These are phyloP conservation scores for Misgurnus mizolepis DNA, from an alignment of 2,113 vertebrate genomes.

Conservation along the genomic window DNA sequence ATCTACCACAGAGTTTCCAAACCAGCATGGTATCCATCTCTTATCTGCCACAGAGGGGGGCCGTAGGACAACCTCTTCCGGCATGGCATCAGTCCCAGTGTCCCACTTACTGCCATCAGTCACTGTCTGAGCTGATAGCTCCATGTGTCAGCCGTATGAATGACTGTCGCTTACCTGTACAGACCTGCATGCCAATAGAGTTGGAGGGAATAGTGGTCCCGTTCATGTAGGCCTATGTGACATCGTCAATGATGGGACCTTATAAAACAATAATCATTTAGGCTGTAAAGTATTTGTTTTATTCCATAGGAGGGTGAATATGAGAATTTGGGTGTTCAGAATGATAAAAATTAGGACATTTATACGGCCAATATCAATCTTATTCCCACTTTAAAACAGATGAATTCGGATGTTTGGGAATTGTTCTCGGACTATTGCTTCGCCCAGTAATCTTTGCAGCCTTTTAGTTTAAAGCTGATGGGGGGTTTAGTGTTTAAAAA, in stretches of 20 bases:
- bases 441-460: constrained; percentile 29
- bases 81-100: constrained; percentile 58
- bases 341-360: background rate
- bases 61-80: constrained; percentile 45
- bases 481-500: constrained; percentile 33
- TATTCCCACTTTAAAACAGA: background rate
- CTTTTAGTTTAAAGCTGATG: constrained; percentile 34
- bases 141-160: constrained; percentile 67
- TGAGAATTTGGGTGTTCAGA: background rate
- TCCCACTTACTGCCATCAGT: constrained; percentile 67
- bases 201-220: constrained; percentile 57
- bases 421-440: constrained; percentile 20
- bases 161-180: constrained; percentile 68
- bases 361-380: constrained; percentile 1
- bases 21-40: constrained; percentile 65
- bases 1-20: constrained; percentile 54
- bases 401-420: background rate
- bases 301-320: background rate
- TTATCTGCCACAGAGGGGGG: constrained; percentile 49
- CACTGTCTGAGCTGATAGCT: constrained; percentile 68
- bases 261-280: background rate
- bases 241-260: background rate
- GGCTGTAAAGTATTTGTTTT: background rate
- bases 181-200: constrained; percentile 68
- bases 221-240: constrained; percentile 4